A percentile compares a stretch with the other conserved stretches of the same genome.
Evolutionary conservation across 2,888 invertebrate species (phyloP).

Genomic region (Epinotia bilunana): DNA sequence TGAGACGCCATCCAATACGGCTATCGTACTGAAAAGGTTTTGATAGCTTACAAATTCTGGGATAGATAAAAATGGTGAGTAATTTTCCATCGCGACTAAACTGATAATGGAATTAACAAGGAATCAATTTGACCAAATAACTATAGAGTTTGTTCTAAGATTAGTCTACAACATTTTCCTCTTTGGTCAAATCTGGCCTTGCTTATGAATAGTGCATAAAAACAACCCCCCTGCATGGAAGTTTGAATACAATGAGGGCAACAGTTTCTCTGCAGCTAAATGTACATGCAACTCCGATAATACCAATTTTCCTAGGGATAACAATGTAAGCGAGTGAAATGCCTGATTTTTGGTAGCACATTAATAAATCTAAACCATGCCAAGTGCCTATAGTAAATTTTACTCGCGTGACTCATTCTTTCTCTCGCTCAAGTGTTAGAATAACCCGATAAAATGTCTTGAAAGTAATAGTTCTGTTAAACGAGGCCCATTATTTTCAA

Average conservation of each 20-base stretch:
- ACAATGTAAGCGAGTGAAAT: not conserved
- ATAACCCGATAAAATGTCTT: constrained; percentile 7
- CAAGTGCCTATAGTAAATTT: constrained; percentile 23
- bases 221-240: too few species aligned
- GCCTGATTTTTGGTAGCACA: not conserved
- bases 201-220: too few species aligned
- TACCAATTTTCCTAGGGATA: not conserved
- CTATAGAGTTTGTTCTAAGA: not conserved
- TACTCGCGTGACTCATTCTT: constrained; percentile 35
- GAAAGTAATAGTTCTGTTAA: constrained; percentile 23
- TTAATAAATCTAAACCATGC: constrained; percentile 13
- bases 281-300: not conserved
- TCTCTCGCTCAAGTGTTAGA: constrained; percentile 25
- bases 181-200: not conserved
- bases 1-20: not conserved
- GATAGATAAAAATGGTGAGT: not conserved
- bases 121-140: not conserved
- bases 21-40: not conserved
- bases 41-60: too few species aligned
- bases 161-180: not conserved
- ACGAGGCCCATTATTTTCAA: constrained; percentile 27
- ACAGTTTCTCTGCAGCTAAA: too few species aligned
- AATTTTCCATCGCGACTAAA: not conserved
- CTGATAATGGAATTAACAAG: too few species aligned
- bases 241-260: too few species aligned